These are phyloP conservation scores for Alloplasta piceator DNA, from an alignment of 2,888 invertebrate genomes.

Conservation along the genomic window DNA sequence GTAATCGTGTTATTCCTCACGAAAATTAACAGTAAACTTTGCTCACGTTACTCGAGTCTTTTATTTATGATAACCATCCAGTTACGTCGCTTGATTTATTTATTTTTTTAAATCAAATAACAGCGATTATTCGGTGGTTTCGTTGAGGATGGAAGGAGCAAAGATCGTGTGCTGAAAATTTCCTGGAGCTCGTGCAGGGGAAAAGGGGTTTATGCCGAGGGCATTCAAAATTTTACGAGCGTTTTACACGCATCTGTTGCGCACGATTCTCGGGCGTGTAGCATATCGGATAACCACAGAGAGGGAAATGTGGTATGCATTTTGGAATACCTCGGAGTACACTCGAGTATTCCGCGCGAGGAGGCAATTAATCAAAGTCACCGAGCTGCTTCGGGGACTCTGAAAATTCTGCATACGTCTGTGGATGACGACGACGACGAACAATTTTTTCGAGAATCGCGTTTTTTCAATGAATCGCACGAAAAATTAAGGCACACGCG, in stretches of 20 bases:
- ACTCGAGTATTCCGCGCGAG: slow-evolving; percentile 47
- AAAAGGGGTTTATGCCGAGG: slow-evolving; percentile 11
- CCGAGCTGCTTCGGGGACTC: slow-evolving; percentile 56
- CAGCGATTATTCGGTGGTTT: slow-evolving; percentile 25
- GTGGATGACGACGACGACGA: slow-evolving; percentile 10
- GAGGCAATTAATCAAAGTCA: slow-evolving; percentile 63
- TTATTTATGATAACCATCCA: slow-evolving; percentile 17
- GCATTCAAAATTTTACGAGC: slow-evolving; percentile 66
- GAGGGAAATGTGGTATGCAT: slow-evolving; percentile 32
- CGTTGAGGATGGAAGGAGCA: slow-evolving; percentile 37
- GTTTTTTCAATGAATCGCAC: slow-evolving; percentile 40
- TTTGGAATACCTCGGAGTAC: slow-evolving; percentile 44
- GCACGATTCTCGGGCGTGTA: slow-evolving; percentile 43
- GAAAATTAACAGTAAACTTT: background rate
- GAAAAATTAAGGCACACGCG: too few species aligned
- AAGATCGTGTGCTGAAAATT: slow-evolving; percentile 40
- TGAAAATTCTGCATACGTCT: slow-evolving; percentile 32
- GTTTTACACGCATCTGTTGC: slow-evolving; percentile 65
- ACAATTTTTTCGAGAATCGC: slow-evolving; percentile 13
- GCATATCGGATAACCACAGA: slow-evolving; percentile 20
- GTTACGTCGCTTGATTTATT: background rate
- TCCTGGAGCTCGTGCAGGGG: slow-evolving; percentile 35
- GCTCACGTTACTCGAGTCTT: background rate
- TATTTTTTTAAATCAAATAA: background rate
- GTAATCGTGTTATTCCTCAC: background rate